phyloP scores from a whole-genome alignment of 2,113 vertebrate species.

The Megalops atlanticus region DNA sequence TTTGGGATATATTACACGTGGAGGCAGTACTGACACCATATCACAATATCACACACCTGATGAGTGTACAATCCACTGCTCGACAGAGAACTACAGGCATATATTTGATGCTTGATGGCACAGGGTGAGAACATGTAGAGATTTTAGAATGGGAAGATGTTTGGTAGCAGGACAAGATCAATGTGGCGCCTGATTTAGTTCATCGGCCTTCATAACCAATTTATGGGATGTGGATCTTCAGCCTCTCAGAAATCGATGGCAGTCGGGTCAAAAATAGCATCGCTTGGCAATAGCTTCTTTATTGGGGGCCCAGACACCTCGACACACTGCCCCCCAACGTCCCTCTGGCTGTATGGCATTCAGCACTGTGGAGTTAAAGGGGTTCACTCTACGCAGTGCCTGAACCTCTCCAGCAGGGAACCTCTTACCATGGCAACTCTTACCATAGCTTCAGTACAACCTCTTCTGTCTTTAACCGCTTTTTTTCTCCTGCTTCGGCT shows the following conservation, averaged over 20 bases:
- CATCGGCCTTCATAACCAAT: background rate
- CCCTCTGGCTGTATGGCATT: background rate
- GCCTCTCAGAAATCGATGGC: background rate
- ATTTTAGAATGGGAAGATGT: background rate
- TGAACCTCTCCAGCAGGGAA: background rate
- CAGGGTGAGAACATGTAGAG: background rate
- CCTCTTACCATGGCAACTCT: background rate
- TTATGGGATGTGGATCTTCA: background rate
- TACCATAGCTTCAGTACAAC: too few species aligned
- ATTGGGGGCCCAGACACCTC: background rate
- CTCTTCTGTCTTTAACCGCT: conserved; percentile 31
- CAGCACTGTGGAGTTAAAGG: background rate
- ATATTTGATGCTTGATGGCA: background rate
- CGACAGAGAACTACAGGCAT: background rate
- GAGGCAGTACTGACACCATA: background rate
- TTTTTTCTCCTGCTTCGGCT: conserved; percentile 4
- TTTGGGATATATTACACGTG: background rate
- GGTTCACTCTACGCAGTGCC: too few species aligned
- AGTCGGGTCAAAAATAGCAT: background rate
- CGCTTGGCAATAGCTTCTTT: background rate
- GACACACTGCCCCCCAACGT: background rate
- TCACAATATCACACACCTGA: background rate
- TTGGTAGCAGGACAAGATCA: background rate
- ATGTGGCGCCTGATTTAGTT: background rate
- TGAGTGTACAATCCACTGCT: background rate